Base-by-base conservation (phyloP, 2,888 invertebrate species). In the Caenorhabditis imperialis region DNA sequence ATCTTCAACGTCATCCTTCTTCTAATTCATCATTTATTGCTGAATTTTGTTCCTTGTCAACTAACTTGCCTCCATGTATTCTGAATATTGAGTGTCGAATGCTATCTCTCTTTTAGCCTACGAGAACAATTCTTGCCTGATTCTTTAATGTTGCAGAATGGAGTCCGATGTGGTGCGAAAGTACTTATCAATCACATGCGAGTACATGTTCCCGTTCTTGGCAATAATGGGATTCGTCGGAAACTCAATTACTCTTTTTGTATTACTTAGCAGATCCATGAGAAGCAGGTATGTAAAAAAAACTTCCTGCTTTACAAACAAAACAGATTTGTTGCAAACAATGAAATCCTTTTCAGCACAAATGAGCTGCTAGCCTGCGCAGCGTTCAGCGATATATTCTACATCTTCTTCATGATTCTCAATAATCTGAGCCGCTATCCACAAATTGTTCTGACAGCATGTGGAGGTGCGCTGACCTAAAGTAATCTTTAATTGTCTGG, bases 361-460 rank as follows among this genome's bases (percentile, higher is more conserved):
- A 83, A 83, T 54, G 78, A 63, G 14, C 70, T 83, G 54, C 58
- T 83, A 10, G 81, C 82, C 0, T 58, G 73, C 10, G 82, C 81
- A 25, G 79, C 82, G 2, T 57, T 80, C 23, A 75, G 78, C 10
- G 83, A 83, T 38, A 81, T 83, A 12, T 47, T 83, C 8, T 81
- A 80, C 25, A 70, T 83, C 3, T 18, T 79, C 30, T 63, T 48
- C 8, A 79, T 83, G 78, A 58, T 65, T 35, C 83, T 81, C 2
- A 77, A 81, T 40, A 77, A 83, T 30, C 22, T 83, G 48, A 76
- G 81, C 25, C 53, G 75, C 6, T 77, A 57, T 61, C 70, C 60
- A 0, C 50, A 50, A 4, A 8, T 73, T 1, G 48, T 62, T 4
- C 10, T 25, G 20, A 44, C 20, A 3, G 6, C n/a, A 1, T 76